These are phyloP conservation scores for Upupa epops DNA, from an alignment of 2,113 vertebrate genomes.

Conservation along the genomic window DNA sequence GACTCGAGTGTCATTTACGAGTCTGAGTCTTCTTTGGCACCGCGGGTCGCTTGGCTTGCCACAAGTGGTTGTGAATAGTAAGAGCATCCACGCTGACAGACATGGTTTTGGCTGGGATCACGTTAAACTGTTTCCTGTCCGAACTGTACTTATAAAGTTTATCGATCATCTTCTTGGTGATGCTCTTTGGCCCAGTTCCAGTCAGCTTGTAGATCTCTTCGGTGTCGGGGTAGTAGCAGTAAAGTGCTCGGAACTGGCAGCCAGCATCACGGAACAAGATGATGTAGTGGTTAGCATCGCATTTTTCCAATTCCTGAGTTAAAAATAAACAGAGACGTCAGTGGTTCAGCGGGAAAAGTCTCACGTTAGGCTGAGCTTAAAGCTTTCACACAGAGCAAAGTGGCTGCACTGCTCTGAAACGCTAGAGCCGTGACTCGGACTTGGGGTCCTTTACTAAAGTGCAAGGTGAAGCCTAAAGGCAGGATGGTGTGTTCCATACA, in stretches of 20 bases:
- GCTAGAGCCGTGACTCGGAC: fast-evolving
- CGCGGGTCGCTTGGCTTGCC: constrained; percentile 90
- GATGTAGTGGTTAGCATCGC: constrained; percentile 95
- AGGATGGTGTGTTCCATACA: fast-evolving
- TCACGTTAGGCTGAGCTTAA: not conserved
- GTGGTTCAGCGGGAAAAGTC: not conserved
- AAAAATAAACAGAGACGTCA: not conserved
- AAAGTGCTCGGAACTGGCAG: constrained; percentile 93
- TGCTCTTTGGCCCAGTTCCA: constrained; percentile 87
- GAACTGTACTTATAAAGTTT: constrained; percentile 97
- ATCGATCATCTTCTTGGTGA: constrained; percentile 94
- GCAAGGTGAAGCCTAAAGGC: not conserved
- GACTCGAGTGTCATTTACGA: constrained; percentile 70
- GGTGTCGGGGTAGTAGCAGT: constrained; percentile 87
- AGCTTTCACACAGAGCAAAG: not conserved
- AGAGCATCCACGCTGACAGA: constrained; percentile 94
- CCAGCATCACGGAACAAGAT: constrained; percentile 94
- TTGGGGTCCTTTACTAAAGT: not conserved
- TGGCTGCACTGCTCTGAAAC: not conserved
- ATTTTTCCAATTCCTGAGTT: constrained; percentile 91
- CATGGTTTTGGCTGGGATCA: constrained; percentile 94
- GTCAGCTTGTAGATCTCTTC: constrained; percentile 92
- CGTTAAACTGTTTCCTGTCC: constrained; percentile 93
- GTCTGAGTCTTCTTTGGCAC: constrained; percentile 84
- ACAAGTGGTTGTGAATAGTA: constrained; percentile 93